A percentile compares a stretch with the other conserved stretches of the same genome.
phyloP scores from a whole-genome alignment of 2,888 invertebrate genomes.

The Oscheius myriophilus region DNA sequence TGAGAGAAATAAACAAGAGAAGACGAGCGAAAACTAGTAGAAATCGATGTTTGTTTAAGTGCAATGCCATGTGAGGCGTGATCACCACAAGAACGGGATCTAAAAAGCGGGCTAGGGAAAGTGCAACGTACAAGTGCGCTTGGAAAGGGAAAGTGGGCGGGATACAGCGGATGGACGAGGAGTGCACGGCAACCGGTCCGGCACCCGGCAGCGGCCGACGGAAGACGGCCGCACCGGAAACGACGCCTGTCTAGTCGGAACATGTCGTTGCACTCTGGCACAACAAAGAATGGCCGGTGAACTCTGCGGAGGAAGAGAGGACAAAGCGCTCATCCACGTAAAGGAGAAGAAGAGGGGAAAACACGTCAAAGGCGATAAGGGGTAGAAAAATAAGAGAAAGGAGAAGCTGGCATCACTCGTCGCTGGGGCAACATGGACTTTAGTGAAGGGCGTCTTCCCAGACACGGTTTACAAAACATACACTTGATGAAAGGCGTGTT shows the following conservation, averaged over 20 bases:
- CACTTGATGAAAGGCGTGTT: too few relatives aligned
- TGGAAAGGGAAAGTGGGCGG: slow-evolving; percentile 32
- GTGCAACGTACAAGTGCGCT: slow-evolving; percentile 29
- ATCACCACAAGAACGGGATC: slow-evolving; percentile 29
- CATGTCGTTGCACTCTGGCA: slow-evolving; percentile 23
- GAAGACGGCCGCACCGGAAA: slow-evolving; percentile 24
- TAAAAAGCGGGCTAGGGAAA: slow-evolving; percentile 32
- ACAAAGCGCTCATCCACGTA: neutral
- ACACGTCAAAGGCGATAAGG: neutral
- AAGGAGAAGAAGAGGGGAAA: neutral
- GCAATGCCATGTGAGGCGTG: slow-evolving; percentile 23
- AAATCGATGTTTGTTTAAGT: slow-evolving; percentile 16
- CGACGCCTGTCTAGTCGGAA: slow-evolving; percentile 3
- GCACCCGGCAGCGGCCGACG: slow-evolving; percentile 12
- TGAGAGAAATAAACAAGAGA: neutral
- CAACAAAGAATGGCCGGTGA: slow-evolving; percentile 13
- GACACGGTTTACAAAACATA: too few relatives aligned
- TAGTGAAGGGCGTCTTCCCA: too few relatives aligned
- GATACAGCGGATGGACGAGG: slow-evolving; percentile 26
- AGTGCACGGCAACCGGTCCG: slow-evolving; percentile 30
- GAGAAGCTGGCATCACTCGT: neutral
- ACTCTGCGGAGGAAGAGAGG: slow-evolving; percentile 5
- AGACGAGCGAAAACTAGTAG: neutral
- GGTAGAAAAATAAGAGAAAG: neutral
- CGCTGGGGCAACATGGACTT: neutral